A percentile compares a stretch with the other conserved stretches of the same genome.
These are phyloP conservation scores for Danaus melanippus DNA, from an alignment of 1,140 invertebrate genomes.

Conservation along the genomic window DNA sequence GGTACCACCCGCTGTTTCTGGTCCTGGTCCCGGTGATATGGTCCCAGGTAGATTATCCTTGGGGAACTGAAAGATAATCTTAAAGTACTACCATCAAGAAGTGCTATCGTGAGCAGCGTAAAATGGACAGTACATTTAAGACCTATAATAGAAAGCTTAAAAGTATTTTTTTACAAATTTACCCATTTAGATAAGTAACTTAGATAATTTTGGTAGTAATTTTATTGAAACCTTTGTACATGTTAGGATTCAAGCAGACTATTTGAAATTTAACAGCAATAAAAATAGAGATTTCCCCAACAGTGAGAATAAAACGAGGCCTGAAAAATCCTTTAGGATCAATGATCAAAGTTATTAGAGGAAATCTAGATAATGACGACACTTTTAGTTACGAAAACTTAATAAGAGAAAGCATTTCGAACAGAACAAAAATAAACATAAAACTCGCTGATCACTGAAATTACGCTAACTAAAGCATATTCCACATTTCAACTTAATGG, in stretches of 20 bases:
- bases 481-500: slow-evolving; percentile 13
- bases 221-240: slow-evolving; percentile 11
- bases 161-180: slow-evolving; percentile 16
- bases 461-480: too few species aligned
- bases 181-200: slow-evolving; percentile 14
- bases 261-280: slow-evolving; percentile 18
- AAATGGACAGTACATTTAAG: slow-evolving; percentile 32
- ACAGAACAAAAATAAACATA: slow-evolving; percentile 11
- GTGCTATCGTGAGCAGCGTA: slow-evolving; percentile 16
- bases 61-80: slow-evolving; percentile 24
- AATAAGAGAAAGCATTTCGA: slow-evolving; percentile 14
- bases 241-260: slow-evolving; percentile 18
- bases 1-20: slow-evolving; percentile 15
- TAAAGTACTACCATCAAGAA: slow-evolving; percentile 23
- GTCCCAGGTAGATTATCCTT: slow-evolving; percentile 25
- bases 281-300: slow-evolving; percentile 18
- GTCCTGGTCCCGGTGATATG: slow-evolving; percentile 9
- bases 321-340: slow-evolving; percentile 24
- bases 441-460: slow-evolving; percentile 19
- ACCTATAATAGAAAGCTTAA: slow-evolving; percentile 14
- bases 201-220: slow-evolving; percentile 9
- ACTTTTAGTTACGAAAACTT: slow-evolving; percentile 22
- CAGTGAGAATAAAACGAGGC: slow-evolving; percentile 17
- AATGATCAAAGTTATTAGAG: slow-evolving; percentile 26
- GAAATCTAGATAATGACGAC: slow-evolving; percentile 26